A percentile compares a stretch with the other conserved stretches of the same genome.
Evolutionary conservation across 2,797 vertebrate genomes (phyloP).

Genomic region (Phataginus tetradactyla): DNA sequence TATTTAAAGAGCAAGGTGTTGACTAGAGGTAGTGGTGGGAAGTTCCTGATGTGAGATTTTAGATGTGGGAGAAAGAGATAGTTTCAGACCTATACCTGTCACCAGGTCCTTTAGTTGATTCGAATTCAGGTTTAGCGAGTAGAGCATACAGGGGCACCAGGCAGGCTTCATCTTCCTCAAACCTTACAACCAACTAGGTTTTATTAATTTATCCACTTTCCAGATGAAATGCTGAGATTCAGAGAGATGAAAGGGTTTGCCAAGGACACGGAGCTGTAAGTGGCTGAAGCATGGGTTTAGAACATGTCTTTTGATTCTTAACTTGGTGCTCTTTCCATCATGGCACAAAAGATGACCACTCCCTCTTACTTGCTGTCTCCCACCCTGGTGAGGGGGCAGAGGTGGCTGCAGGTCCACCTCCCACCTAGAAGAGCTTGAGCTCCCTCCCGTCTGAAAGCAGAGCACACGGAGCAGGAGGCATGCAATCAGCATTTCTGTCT

Average conservation of each 20-base stretch:
- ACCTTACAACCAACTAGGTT: not conserved
- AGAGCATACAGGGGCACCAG: not conserved
- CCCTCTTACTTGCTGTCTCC: not conserved
- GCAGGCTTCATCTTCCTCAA: not conserved
- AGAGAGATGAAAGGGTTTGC: not conserved
- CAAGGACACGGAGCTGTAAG: not conserved
- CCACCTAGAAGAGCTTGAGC: not conserved
- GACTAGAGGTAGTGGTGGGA: not conserved
- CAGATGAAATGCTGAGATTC: not conserved
- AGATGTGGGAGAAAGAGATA: not conserved
- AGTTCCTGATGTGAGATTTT: conserved; percentile 4
- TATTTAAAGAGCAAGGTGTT: not conserved
- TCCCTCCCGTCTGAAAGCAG: not conserved
- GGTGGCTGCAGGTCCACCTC: not conserved
- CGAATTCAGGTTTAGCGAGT: not conserved
- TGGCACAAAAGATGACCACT: not conserved
- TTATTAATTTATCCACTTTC: not conserved
- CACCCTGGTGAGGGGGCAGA: not conserved
- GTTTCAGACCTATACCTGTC: not conserved
- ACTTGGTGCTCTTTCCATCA: not conserved
- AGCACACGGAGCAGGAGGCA: not conserved
- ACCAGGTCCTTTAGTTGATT: not conserved
- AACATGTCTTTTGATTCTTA: not conserved
- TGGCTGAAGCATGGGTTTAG: not conserved
- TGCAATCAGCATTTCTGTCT: not conserved